Percentiles rank a stretch among this genome's conserved stretches.
phyloP scores from a whole-genome alignment of 2,888 invertebrate species.

The Drosophila kambysellisi region DNA sequence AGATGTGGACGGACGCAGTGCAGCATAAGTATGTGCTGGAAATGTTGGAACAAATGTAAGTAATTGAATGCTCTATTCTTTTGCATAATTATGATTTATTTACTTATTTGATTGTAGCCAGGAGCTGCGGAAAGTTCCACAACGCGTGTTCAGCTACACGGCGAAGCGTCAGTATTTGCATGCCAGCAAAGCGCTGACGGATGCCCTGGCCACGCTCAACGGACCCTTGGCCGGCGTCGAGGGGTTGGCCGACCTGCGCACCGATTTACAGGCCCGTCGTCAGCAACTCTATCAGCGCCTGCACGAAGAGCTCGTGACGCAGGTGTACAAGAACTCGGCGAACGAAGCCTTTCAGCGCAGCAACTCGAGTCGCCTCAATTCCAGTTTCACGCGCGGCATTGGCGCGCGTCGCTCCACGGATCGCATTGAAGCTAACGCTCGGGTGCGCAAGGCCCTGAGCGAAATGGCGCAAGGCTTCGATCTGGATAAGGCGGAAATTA shows the following conservation, averaged over 20 bases:
- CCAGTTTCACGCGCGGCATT: slow-evolving; percentile 87
- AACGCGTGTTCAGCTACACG: slow-evolving; percentile 88
- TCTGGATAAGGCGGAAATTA: slow-evolving; percentile 85
- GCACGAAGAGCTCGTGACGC: slow-evolving; percentile 89
- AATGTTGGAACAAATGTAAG: slow-evolving; percentile 93
- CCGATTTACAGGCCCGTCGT: slow-evolving; percentile 88
- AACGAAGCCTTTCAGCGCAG: slow-evolving; percentile 87
- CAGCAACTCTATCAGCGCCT: slow-evolving; percentile 89
- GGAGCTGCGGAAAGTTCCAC: slow-evolving; percentile 90
- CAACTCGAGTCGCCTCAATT: slow-evolving; percentile 87
- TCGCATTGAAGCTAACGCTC: slow-evolving; percentile 86
- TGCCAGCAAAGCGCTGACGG: slow-evolving; percentile 92
- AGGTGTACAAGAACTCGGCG: slow-evolving; percentile 89
- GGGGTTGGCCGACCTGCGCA: slow-evolving; percentile 92
- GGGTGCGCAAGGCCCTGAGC: slow-evolving; percentile 86
- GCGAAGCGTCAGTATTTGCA: slow-evolving; percentile 92
- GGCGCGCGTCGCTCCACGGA: slow-evolving; percentile 87
- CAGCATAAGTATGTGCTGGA: slow-evolving; percentile 96
- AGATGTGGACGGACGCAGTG: slow-evolving; percentile 97
- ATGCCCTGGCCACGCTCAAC: slow-evolving; percentile 89
- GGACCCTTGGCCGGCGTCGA: slow-evolving; percentile 92
- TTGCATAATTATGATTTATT: not conserved
- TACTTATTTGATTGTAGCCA: slow-evolving; percentile 86
- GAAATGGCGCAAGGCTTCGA: slow-evolving; percentile 86
- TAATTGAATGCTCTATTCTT: not conserved